Evolutionary conservation across 2,888 invertebrate species (phyloP).

Genomic region (Ormyrus labotus): DNA sequence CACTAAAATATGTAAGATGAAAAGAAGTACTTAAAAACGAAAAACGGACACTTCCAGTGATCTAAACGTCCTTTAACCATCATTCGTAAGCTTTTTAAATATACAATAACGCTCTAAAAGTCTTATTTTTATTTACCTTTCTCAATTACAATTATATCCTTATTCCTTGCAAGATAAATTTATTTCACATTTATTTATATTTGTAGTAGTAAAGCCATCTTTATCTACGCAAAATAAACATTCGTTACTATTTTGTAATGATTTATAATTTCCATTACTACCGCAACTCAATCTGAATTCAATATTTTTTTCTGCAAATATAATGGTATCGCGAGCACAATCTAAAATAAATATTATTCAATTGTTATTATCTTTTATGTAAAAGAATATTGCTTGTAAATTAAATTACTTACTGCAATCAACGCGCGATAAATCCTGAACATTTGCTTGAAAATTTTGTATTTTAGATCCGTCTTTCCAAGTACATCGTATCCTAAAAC

Average conservation of each 20-base stretch:
- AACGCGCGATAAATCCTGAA: conserved; percentile 69
- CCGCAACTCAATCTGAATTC: conserved; percentile 77
- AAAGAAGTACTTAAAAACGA: conserved; percentile 43
- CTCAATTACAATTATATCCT: not conserved
- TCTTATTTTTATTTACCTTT: not conserved
- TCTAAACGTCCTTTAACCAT: conserved; percentile 36
- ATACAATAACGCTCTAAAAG: conserved; percentile 37
- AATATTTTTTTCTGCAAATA: conserved; percentile 75
- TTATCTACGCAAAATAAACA: conserved; percentile 79
- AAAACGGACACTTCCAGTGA: conserved; percentile 30
- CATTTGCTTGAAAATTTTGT: conserved; percentile 77
- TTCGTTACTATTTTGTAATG: conserved; percentile 77
- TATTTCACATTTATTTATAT: conserved; percentile 43
- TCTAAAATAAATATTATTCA: conserved; percentile 73
- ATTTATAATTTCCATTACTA: conserved; percentile 79
- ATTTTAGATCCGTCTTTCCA: conserved; percentile 80
- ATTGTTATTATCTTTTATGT: not conserved
- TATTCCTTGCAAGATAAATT: conserved; percentile 9
- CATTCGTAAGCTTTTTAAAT: conserved; percentile 51
- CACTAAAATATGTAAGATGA: conserved; percentile 25
- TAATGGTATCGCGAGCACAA: conserved; percentile 80
- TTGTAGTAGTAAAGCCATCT: conserved; percentile 78
- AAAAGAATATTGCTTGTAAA: not conserved
- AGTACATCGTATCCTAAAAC: conserved; percentile 79
- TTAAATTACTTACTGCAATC: conserved; percentile 80